phyloP scores from a whole-genome alignment of 2,888 invertebrate species.

The Orgyia antiqua region DNA sequence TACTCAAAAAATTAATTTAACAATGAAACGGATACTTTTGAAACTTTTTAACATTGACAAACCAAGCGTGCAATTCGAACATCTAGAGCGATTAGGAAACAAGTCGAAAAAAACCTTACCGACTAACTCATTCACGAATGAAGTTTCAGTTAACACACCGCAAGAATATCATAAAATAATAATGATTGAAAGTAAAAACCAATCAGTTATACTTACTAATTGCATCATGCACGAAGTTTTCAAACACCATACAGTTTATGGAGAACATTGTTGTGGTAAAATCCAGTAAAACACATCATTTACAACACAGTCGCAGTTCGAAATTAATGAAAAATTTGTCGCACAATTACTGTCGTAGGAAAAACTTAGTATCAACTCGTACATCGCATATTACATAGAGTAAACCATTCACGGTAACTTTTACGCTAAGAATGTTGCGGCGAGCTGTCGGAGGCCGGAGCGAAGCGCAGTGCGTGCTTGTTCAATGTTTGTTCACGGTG shows the following conservation, averaged over 20 bases:
- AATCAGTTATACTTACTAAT: slow-evolving; percentile 53
- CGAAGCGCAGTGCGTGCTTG: slow-evolving; percentile 58
- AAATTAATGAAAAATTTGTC: slow-evolving; percentile 48
- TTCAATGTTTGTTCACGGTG: slow-evolving; percentile 68
- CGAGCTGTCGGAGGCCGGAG: slow-evolving; percentile 54
- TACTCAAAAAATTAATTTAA: background rate
- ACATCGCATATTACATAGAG: slow-evolving; percentile 75
- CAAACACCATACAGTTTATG: slow-evolving; percentile 42
- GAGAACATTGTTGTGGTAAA: slow-evolving; percentile 40
- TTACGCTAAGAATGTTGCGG: slow-evolving; percentile 78
- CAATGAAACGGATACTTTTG: background rate
- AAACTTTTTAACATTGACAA: slow-evolving; percentile 4
- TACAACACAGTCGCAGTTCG: slow-evolving; percentile 50
- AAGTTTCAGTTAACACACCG: slow-evolving; percentile 6
- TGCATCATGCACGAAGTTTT: slow-evolving; percentile 49
- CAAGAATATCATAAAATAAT: slow-evolving; percentile 5
- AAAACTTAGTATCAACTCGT: slow-evolving; percentile 55
- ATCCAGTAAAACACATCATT: slow-evolving; percentile 49
- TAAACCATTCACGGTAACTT: slow-evolving; percentile 76
- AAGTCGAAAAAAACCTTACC: slow-evolving; percentile 17
- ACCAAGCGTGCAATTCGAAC: slow-evolving; percentile 8
- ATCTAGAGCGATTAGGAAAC: slow-evolving; percentile 9
- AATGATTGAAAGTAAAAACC: slow-evolving; percentile 30
- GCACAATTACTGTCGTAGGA: slow-evolving; percentile 50
- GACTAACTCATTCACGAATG: slow-evolving; percentile 15